A percentile compares a stretch with the other conserved stretches of the same genome.
phyloP scores from a whole-genome alignment of 2,797 vertebrate species.

The Pitangus sulphuratus region DNA sequence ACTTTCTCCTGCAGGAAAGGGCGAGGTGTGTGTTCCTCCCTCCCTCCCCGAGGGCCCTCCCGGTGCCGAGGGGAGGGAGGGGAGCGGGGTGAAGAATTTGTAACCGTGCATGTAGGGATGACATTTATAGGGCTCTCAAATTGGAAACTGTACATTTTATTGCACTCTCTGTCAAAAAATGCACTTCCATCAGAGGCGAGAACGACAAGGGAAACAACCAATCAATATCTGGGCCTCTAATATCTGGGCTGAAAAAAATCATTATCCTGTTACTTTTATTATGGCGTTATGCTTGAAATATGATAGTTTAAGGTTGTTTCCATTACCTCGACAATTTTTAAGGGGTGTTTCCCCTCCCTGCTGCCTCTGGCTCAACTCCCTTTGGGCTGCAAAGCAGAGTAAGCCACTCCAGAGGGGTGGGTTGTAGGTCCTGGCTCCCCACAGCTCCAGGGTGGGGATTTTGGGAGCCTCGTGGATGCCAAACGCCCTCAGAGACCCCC shows the following conservation, averaged over 20 bases:
- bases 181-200: slow-evolving; percentile 74
- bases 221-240: slow-evolving; percentile 77
- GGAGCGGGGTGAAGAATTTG: slow-evolving; percentile 66
- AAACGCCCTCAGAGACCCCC: rapidly evolving
- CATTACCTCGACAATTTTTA: slow-evolving; percentile 53
- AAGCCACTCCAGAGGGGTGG: rapidly evolving
- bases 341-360: background rate
- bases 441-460: rapidly evolving
- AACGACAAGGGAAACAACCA: slow-evolving; percentile 74
- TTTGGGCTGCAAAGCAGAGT: background rate
- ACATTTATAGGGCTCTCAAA: slow-evolving; percentile 77
- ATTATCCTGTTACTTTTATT: slow-evolving; percentile 79
- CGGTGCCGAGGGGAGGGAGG: background rate
- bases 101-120: slow-evolving; percentile 69
- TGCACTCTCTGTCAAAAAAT: slow-evolving; percentile 78
- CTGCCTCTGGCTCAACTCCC: background rate
- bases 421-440: background rate
- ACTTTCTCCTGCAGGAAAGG: background rate
- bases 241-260: slow-evolving; percentile 79
- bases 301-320: slow-evolving; percentile 62
- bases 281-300: slow-evolving; percentile 67
- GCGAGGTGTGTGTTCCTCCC: background rate
- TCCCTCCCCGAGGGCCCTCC: background rate
- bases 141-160: slow-evolving; percentile 76
- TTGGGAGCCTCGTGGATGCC: background rate